Evolutionary conservation across 2,113 vertebrate genomes (phyloP).

Genomic region (Puffinus mauretanicus): DNA sequence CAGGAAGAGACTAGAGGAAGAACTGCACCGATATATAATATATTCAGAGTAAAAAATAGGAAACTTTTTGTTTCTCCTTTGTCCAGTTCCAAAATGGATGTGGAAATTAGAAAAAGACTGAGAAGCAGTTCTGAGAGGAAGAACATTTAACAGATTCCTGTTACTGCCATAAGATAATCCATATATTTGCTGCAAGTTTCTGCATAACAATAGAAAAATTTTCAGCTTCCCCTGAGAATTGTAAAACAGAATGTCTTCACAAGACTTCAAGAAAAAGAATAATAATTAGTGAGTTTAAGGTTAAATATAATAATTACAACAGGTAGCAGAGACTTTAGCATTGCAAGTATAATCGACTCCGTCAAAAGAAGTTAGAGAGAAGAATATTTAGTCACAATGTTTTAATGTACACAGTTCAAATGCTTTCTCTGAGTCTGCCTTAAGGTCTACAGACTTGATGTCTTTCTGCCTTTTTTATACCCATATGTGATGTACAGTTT

Average conservation of each 20-base stretch:
- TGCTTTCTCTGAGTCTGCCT: background rate
- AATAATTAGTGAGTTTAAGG: background rate
- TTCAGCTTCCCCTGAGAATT: background rate
- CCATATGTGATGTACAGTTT: accelerated
- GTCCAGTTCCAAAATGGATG: background rate
- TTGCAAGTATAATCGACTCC: background rate
- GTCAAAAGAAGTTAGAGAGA: background rate
- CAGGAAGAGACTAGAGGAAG: background rate
- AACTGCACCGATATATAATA: background rate
- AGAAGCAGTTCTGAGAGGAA: background rate
- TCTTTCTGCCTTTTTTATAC: background rate
- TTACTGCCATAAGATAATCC: background rate
- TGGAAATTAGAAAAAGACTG: background rate
- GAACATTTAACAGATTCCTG: background rate
- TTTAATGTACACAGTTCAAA: background rate
- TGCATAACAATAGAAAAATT: background rate
- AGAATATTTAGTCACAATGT: background rate
- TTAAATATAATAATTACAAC: background rate
- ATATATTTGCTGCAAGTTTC: background rate
- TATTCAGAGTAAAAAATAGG: background rate
- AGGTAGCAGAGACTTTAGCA: background rate
- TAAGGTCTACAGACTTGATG: background rate
- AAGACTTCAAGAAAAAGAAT: background rate
- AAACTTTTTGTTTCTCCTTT: background rate
- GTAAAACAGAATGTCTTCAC: background rate